phyloP scores from a whole-genome alignment of 2,797 vertebrate species.

The Lerista edwardsae region DNA sequence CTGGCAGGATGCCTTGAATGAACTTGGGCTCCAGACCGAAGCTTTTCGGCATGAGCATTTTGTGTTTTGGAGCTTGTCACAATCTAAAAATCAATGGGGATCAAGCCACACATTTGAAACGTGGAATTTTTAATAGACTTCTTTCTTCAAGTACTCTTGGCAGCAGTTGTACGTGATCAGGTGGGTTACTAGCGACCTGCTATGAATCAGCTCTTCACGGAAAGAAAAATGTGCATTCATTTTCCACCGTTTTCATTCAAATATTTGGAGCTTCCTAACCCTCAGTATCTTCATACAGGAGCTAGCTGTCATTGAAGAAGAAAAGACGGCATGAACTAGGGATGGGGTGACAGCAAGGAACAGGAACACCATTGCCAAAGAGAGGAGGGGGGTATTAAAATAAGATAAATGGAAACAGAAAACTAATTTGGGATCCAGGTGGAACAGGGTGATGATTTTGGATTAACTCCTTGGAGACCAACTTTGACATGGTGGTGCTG shows the following conservation, averaged over 20 bases:
- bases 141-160: slow-evolving; percentile 11
- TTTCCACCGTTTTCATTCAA: slow-evolving; percentile 44
- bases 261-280: slow-evolving; percentile 44
- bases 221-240: slow-evolving; percentile 26
- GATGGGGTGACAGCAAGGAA: slow-evolving; percentile 41
- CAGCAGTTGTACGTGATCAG: slow-evolving; percentile 43
- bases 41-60: slow-evolving; percentile 1
- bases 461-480: slow-evolving; percentile 35
- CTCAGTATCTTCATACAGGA: slow-evolving; percentile 47
- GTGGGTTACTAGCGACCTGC: slow-evolving; percentile 21
- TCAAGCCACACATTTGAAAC: slow-evolving; percentile 9
- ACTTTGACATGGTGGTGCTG: slow-evolving; percentile 36
- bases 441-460: neutral
- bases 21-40: slow-evolving; percentile 34
- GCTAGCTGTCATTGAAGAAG: slow-evolving; percentile 41
- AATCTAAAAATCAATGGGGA: neutral
- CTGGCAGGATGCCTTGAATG: slow-evolving; percentile 24
- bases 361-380: slow-evolving; percentile 40
- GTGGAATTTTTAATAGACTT: neutral
- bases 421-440: neutral
- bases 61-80: rapidly evolving
- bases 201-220: slow-evolving; percentile 41
- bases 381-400: slow-evolving; percentile 15
- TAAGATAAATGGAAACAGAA: slow-evolving; percentile 52
- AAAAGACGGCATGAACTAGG: slow-evolving; percentile 31